Evolutionary conservation across 2,113 vertebrate species (phyloP).

Genomic region (Clupea harengus): DNA sequence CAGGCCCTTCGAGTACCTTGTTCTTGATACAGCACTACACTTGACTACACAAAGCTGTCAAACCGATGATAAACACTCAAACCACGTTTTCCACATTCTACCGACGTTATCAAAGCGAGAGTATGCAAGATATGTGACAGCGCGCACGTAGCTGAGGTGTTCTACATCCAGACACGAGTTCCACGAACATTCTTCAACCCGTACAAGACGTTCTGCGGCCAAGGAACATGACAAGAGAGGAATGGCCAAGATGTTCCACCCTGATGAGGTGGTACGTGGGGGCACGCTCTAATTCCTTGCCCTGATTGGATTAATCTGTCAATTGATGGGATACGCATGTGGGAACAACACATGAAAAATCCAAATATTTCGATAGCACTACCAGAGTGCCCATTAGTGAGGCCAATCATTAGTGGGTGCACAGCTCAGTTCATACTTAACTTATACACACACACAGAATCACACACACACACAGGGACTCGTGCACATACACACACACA

Average conservation of each 20-base stretch:
- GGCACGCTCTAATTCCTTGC: background rate
- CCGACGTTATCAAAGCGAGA: background rate
- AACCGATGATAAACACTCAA: background rate
- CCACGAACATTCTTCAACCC: background rate
- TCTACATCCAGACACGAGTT: background rate
- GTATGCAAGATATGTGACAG: background rate
- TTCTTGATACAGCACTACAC: background rate
- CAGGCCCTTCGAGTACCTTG: background rate
- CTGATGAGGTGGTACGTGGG: background rate
- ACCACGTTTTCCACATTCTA: background rate
- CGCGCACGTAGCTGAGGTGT: background rate
- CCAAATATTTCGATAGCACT: background rate
- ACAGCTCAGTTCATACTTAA: background rate
- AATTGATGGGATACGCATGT: background rate
- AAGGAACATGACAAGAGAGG: background rate
- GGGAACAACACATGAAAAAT: background rate
- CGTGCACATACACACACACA: background rate
- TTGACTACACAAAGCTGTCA: slow-evolving; percentile 9
- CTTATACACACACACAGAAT: background rate
- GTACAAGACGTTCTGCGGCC: background rate
- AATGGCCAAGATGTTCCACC: background rate
- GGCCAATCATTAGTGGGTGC: background rate
- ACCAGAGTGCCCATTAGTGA: background rate
- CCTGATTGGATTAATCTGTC: slow-evolving; percentile 7
- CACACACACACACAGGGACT: background rate